Conservation (phyloP, 2,797 vertebrate species). For the Ptychadena robeensis region DNA sequence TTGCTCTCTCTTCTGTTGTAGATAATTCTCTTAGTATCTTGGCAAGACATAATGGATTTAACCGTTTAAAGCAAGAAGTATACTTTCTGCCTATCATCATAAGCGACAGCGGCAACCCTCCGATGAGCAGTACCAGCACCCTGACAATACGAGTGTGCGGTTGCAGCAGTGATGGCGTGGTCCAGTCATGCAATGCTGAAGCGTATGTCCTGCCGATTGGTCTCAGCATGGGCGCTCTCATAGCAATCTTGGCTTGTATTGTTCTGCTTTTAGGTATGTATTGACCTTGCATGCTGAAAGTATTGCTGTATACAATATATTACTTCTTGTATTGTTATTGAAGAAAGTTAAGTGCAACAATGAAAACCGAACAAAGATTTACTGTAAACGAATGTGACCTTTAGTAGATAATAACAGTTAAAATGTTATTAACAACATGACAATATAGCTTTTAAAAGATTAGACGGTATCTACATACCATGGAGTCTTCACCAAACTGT, state of each 20-base stretch:
- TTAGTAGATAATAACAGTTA: not conserved
- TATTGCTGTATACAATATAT: not conserved
- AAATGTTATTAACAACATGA: not conserved
- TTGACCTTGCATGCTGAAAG: not conserved
- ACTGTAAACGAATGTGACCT: not conserved
- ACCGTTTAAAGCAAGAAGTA: constrained; percentile 93
- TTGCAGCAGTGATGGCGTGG: constrained; percentile 89
- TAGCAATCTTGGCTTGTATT: constrained; percentile 96
- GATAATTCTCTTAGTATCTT: constrained; percentile 96
- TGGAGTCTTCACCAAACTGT: not conserved
- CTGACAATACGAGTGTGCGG: constrained; percentile 96
- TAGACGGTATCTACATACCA: not conserved
- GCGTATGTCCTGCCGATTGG: constrained; percentile 95
- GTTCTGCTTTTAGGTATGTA: constrained; percentile 91
- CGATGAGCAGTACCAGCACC: constrained; percentile 97
- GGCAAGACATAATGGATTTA: constrained; percentile 92
- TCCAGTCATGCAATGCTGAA: constrained; percentile 95
- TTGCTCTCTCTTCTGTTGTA: constrained; percentile 70
- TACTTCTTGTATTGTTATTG: not conserved
- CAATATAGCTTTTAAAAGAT: not conserved
- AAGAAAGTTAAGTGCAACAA: not conserved
- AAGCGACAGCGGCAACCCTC: constrained; percentile 91
- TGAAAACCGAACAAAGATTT: not conserved
- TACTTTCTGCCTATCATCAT: constrained; percentile 95
- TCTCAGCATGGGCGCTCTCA: constrained; percentile 97